Percentiles rank a stretch among this genome's conserved stretches.
phyloP scores from a whole-genome alignment of 2,888 invertebrate genomes.

The Hylaea fasciaria region DNA sequence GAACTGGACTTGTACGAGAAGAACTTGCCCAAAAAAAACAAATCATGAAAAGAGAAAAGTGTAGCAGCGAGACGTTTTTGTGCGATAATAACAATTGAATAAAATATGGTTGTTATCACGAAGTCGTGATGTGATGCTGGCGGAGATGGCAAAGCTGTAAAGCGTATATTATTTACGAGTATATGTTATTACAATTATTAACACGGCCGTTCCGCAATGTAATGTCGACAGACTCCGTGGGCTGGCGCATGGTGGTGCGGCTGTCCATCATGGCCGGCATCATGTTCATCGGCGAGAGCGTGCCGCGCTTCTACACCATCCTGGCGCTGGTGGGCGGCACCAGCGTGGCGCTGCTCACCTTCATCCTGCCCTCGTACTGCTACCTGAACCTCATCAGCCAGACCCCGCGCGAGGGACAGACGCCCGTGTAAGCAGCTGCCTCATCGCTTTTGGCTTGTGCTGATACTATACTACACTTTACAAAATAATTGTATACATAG shows the following conservation, averaged over 20 bases:
- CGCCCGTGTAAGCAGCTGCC: slow-evolving; percentile 56
- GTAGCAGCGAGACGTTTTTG: too few relatives aligned
- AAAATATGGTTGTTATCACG: too few relatives aligned
- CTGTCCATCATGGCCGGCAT: slow-evolving; percentile 84
- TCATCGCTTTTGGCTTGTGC: neutral
- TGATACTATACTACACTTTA: neutral
- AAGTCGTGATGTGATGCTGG: too few relatives aligned
- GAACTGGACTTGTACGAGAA: too few relatives aligned
- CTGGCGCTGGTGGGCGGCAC: slow-evolving; percentile 89
- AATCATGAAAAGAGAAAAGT: too few relatives aligned
- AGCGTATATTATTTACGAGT: too few relatives aligned
- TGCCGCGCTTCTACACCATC: slow-evolving; percentile 89
- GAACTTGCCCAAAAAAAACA: too few relatives aligned
- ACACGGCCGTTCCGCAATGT: too few relatives aligned
- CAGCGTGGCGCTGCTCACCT: slow-evolving; percentile 87
- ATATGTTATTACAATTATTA: too few relatives aligned
- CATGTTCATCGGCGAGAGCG: slow-evolving; percentile 87
- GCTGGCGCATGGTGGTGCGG: slow-evolving; percentile 85
- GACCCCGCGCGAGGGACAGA: slow-evolving; percentile 59
- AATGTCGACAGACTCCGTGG: slow-evolving; percentile 83
- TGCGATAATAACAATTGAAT: too few relatives aligned
- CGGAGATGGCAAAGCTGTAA: too few relatives aligned
- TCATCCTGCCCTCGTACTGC: slow-evolving; percentile 87
- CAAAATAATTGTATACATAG: too few relatives aligned
- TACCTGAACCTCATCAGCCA: slow-evolving; percentile 86